Evolutionary conservation across 2,797 vertebrate species (phyloP).

Genomic region (Labroides dimidiatus): DNA sequence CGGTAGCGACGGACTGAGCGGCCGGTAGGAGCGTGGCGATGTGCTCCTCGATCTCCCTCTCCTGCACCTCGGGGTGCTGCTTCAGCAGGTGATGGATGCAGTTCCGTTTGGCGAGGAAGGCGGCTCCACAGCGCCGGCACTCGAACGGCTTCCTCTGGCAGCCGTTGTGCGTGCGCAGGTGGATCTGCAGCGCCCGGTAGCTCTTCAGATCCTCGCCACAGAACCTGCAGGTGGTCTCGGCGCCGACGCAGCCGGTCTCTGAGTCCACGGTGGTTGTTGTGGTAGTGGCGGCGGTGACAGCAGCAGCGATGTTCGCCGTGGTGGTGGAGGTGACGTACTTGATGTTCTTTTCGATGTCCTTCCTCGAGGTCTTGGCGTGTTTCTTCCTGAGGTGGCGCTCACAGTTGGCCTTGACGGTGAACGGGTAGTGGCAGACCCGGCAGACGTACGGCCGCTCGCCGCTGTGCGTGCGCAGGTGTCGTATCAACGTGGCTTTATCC

Average conservation of each 20-base stretch:
- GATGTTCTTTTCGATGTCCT: constrained; percentile 98
- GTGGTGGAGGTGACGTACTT: constrained; percentile 91
- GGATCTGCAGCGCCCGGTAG: constrained; percentile 93
- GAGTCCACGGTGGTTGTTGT: constrained; percentile 81
- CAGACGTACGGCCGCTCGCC: constrained; percentile 97
- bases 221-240: constrained; percentile 89
- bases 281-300: constrained; percentile 42
- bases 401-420: constrained; percentile 98
- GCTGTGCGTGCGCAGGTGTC: constrained; percentile 95
- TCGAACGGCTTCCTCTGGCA: constrained; percentile 95
- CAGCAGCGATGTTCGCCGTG: constrained; percentile 50
- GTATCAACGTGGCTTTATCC: constrained; percentile 95
- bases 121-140: constrained; percentile 92
- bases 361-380: constrained; percentile 94
- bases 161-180: constrained; percentile 93
- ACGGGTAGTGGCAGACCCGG: constrained; percentile 96
- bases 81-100: constrained; percentile 97
- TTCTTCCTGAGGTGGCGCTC: constrained; percentile 98
- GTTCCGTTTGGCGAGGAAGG: constrained; percentile 94
- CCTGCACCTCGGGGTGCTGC: constrained; percentile 94
- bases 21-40: constrained; percentile 85
- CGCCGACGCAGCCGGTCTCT: constrained; percentile 77
- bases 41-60: constrained; percentile 93
- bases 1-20: constrained; percentile 4
- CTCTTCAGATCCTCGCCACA: constrained; percentile 93